phyloP scores from a whole-genome alignment of 2,888 invertebrate genomes.

The Margaritifera margaritifera region DNA sequence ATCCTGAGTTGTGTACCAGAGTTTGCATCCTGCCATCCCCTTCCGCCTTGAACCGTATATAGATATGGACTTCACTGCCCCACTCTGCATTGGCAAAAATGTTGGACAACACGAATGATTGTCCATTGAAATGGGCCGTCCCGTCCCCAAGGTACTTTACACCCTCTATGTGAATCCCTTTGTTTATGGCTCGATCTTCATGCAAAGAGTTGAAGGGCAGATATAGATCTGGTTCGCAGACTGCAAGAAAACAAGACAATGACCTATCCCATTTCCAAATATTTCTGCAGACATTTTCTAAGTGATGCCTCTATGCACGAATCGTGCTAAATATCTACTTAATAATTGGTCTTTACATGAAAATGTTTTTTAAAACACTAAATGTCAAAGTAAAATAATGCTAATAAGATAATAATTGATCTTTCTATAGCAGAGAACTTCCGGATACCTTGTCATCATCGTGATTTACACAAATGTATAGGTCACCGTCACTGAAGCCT shows the following conservation, averaged over 20 bases:
- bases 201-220: constrained; percentile 21
- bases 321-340: no score
- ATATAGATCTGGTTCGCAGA: constrained; percentile 30
- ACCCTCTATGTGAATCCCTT: constrained; percentile 28
- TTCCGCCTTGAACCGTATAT: constrained; percentile 35
- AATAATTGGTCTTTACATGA: background rate
- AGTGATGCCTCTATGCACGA: no score
- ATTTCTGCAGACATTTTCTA: no score
- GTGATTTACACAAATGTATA: no score
- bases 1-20: constrained; percentile 38
- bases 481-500: no score
- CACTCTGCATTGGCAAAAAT: constrained; percentile 39
- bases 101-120: constrained; percentile 28
- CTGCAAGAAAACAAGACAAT: constrained; percentile 3
- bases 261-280: background rate
- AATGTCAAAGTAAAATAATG: no score
- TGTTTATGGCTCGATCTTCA: constrained; percentile 23
- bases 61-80: constrained; percentile 30
- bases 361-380: no score
- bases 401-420: no score
- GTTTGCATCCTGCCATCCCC: constrained; percentile 26
- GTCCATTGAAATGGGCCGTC: constrained; percentile 35
- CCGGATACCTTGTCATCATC: no score
- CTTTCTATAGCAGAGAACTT: no score
- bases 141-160: constrained; percentile 36